Percentiles rank a stretch among this genome's conserved stretches.
phyloP scores from a whole-genome alignment of 2,888 invertebrate genomes.

The Mechanitis mazaeus region DNA sequence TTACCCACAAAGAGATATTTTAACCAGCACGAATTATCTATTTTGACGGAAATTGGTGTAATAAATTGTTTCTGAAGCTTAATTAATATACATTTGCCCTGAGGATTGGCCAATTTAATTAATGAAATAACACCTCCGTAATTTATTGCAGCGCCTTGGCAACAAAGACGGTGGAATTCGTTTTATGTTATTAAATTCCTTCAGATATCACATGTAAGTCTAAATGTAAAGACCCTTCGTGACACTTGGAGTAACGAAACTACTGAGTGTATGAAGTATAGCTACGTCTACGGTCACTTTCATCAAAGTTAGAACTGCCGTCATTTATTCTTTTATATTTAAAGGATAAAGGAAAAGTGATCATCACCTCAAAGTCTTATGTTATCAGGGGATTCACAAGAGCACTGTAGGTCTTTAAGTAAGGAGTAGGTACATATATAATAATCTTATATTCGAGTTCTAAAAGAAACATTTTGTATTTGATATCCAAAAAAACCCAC shows the following conservation, averaged over 20 bases:
- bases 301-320: no score
- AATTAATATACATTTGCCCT: conserved; percentile 25
- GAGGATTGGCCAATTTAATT: conserved; percentile 31
- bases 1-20: neutral
- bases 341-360: no score
- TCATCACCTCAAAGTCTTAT: no score
- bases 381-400: no score
- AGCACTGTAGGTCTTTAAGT: no score
- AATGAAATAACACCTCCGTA: conserved; percentile 41
- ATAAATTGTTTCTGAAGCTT: conserved; percentile 22
- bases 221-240: conserved; percentile 16
- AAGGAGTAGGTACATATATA: no score
- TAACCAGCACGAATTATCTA: conserved; percentile 3
- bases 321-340: no score
- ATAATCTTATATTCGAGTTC: no score
- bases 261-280: no score
- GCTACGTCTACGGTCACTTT: no score
- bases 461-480: no score
- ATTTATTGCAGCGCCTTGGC: conserved; percentile 46
- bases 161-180: conserved; percentile 40
- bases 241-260: neutral
- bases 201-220: conserved; percentile 15
- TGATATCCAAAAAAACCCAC: no score
- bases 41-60: conserved; percentile 3
- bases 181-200: conserved; percentile 47